Conservation (phyloP, 2,113 vertebrate species). For the Pycnonotus jocosus region DNA sequence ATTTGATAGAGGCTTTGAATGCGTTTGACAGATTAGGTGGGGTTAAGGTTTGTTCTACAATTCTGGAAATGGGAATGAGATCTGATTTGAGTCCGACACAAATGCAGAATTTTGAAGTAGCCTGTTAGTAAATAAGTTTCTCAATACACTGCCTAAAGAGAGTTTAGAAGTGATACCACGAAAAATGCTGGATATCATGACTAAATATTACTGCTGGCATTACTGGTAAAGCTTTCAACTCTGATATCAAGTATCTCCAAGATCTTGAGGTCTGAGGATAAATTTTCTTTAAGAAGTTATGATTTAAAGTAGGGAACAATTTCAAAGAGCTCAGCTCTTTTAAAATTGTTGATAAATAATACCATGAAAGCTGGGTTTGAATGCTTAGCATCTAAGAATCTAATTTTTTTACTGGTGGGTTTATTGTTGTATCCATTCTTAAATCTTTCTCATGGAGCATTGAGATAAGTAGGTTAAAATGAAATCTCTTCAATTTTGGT, state of each 20-base stretch:
- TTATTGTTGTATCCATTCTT: background rate
- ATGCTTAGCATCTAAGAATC: background rate
- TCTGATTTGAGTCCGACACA: background rate
- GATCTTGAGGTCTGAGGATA: background rate
- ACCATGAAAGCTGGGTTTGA: background rate
- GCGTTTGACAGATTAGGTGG: background rate
- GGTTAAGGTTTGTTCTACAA: background rate
- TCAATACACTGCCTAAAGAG: background rate
- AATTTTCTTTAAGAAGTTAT: background rate
- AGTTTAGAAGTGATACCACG: background rate
- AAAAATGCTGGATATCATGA: background rate
- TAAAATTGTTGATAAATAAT: background rate
- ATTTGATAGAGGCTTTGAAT: background rate
- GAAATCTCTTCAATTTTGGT: constrained; percentile 14
- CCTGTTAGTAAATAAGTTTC: background rate
- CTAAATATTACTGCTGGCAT: background rate
- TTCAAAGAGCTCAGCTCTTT: background rate
- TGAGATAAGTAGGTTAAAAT: constrained; percentile 14
- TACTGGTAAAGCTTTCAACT: background rate
- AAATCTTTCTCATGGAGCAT: background rate
- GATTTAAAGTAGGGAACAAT: background rate
- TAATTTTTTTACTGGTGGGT: background rate
- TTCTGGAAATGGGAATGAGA: background rate
- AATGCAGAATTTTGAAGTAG: background rate
- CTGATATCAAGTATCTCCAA: background rate